Evolutionary conservation across 1,140 invertebrate genomes (phyloP), one percentile per base, ranked within the genome.

Genomic region (Rhyzopertha dominica): DNA sequence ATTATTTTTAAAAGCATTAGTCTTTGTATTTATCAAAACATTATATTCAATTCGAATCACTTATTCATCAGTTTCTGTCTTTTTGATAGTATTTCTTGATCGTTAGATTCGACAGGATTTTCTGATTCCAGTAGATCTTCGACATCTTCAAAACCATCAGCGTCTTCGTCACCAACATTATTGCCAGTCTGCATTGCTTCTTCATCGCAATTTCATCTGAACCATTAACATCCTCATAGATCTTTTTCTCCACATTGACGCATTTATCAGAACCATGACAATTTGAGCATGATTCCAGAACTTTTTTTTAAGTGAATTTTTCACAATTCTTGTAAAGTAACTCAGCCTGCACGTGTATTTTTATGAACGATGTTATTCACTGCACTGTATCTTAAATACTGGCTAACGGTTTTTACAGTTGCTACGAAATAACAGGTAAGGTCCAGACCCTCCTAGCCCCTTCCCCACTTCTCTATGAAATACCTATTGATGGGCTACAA

Each of bases 131-230:
- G 35, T 34, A 45, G 32, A 49, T 31, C 47, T 49, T 38, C 31
- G 34, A 35, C 17, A 44, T 36, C 40, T 45, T 44, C 40, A 49
- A 44, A 19, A 45, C 32, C 24, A 36, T 38, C 47, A 37, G 26
- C 28, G 12, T 45, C 32, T 35, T 44, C 26, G 24, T 44, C 28
- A 38, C 24, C 40, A 44, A 49, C 32, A 43, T 49, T 36, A 28
- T 31, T 49, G 39, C 20, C 32, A 35, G 30, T 32, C 30, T 48
- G 46, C 19, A 43, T 42, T 48, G 40, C 29, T 43, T 43, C 40
- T 45, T 38, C 35, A 37, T 43, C 34, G 18, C 40, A 49, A 49
- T 49, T 44, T 49, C 32, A 32, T 47, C 37, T 25, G 14, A 47
- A 29, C 32, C 24, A 39, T 26, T 35, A n/a, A n/a, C n/a, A n/a